Evolutionary conservation across 2,113 vertebrate genomes (phyloP).

Genomic region (Hylia prasina): DNA sequence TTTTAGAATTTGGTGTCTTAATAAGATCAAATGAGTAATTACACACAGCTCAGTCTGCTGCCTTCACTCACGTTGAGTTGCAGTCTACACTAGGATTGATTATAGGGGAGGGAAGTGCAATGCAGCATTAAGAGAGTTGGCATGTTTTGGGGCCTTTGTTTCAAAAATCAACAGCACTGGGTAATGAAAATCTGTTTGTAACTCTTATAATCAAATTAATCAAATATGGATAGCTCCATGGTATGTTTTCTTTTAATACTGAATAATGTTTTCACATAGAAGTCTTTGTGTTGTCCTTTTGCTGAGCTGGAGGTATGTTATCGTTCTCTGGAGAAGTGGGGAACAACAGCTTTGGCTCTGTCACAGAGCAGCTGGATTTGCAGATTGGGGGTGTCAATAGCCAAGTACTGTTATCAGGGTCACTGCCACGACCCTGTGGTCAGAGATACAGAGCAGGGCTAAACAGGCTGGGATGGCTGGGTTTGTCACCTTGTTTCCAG

Average conservation of each 20-base stretch:
- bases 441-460: not conserved
- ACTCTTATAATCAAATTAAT: not conserved
- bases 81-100: not conserved
- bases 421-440: not conserved
- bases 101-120: not conserved
- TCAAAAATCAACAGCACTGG: not conserved
- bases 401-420: not conserved
- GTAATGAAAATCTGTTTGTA: not conserved
- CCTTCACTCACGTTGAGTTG: not conserved
- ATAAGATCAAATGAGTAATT: constrained; percentile 59
- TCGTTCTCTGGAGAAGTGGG: not conserved
- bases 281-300: not conserved
- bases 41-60: constrained; percentile 1
- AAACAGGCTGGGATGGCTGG: not conserved
- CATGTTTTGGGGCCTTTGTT: not conserved
- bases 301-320: not conserved
- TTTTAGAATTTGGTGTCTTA: constrained; percentile 55
- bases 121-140: not conserved
- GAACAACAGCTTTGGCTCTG: not conserved
- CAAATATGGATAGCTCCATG: not conserved
- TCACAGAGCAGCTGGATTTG: not conserved
- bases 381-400: fast-evolving
- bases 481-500: not conserved
- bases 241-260: not conserved
- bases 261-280: not conserved